A percentile compares a stretch with the other conserved stretches of the same genome.
These are phyloP conservation scores for Mesembrinibis cayennensis DNA, from an alignment of 2,113 vertebrate species.

Conservation along the genomic window DNA sequence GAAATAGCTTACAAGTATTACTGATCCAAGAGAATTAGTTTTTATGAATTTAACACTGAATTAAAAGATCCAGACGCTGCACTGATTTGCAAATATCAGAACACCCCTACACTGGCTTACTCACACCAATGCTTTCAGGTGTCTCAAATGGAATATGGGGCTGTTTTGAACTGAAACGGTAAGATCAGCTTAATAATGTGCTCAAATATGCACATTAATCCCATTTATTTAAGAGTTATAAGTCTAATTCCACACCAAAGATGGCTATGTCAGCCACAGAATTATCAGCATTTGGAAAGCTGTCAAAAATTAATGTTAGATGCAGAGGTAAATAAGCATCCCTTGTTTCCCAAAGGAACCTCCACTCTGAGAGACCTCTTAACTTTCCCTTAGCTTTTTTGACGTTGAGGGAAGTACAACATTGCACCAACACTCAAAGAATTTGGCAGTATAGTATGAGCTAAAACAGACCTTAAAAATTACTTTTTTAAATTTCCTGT, in stretches of 20 bases:
- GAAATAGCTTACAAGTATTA: background rate
- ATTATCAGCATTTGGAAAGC: background rate
- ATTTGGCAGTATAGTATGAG: background rate
- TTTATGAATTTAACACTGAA: background rate
- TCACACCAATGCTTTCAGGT: background rate
- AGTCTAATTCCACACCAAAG: background rate
- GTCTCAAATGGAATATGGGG: background rate
- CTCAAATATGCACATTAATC: background rate
- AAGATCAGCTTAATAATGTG: background rate
- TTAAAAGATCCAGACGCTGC: background rate
- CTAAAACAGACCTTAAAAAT: background rate
- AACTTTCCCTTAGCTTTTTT: background rate
- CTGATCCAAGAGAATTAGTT: background rate
- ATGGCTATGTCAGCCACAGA: background rate
- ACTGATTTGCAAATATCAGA: background rate
- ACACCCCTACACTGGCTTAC: background rate
- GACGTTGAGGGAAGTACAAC: background rate
- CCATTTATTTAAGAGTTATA: background rate
- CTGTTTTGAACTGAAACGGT: background rate
- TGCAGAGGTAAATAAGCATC: background rate
- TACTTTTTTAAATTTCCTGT: background rate
- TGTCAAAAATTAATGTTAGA: background rate
- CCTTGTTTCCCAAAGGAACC: background rate
- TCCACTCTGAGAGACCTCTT: background rate
- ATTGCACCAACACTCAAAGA: background rate